These are phyloP conservation scores for Caenorhabditis sulstoni DNA, from an alignment of 2,888 invertebrate genomes.

Conservation along the genomic window DNA sequence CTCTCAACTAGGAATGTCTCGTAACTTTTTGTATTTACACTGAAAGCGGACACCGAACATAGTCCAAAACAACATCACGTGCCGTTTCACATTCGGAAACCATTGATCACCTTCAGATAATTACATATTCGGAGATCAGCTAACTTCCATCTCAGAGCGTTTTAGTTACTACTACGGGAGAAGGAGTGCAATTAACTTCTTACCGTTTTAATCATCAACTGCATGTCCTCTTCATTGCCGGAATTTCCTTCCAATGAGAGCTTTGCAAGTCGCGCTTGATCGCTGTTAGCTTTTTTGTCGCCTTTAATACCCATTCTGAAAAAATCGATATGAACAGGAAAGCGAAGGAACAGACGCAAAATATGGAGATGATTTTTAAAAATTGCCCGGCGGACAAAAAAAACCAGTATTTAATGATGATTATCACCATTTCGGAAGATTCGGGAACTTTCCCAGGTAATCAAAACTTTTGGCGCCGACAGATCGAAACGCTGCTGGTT, in stretches of 20 bases:
- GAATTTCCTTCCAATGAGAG: conserved; percentile 67
- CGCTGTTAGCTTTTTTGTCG: conserved; percentile 67
- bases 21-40: conserved; percentile 14
- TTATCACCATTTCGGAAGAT: not conserved
- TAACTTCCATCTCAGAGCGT: no score
- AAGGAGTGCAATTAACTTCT: no score
- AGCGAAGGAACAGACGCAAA: not conserved
- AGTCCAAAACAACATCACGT: conserved; percentile 44
- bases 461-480: not conserved
- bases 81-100: not conserved
- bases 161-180: no score
- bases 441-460: not conserved
- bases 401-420: no score
- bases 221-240: conserved; percentile 65
- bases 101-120: conserved; percentile 14
- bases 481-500: no score
- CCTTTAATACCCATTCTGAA: conserved; percentile 71
- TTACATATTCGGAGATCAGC: no score
- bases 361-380: no score
- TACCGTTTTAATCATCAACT: conserved; percentile 72
- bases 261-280: conserved; percentile 69
- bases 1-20: no score
- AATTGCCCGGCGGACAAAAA: no score
- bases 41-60: conserved; percentile 21
- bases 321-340: conserved; percentile 4